These are phyloP conservation scores for Megathymus violae DNA, from an alignment of 1,140 invertebrate genomes.

Conservation along the genomic window DNA sequence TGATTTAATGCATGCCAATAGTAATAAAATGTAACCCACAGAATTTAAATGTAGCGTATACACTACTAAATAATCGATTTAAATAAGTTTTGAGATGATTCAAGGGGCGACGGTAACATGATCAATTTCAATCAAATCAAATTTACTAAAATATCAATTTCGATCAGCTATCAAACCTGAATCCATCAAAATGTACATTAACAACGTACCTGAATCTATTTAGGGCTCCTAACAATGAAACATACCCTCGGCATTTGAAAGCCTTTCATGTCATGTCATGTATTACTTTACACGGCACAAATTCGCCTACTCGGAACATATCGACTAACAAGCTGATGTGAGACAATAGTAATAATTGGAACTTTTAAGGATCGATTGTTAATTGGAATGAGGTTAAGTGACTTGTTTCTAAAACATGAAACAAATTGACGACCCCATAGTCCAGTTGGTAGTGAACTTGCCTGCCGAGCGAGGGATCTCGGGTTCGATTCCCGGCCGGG, in stretches of 20 bases:
- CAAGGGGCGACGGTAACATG: not conserved
- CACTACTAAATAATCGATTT: not conserved
- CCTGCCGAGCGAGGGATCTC: too few relatives aligned
- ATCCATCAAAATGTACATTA: not conserved
- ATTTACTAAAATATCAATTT: conserved; percentile 1
- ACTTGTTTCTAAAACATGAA: conserved; percentile 12
- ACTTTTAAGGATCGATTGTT: conserved; percentile 7
- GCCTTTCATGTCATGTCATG: conserved; percentile 8
- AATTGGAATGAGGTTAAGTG: conserved; percentile 18
- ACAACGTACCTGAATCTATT: not conserved
- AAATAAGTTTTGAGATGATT: not conserved
- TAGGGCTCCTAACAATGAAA: conserved; percentile 13
- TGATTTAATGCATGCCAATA: too few relatives aligned
- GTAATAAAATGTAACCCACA: too few relatives aligned
- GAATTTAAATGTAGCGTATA: too few relatives aligned
- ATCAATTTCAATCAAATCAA: not conserved
- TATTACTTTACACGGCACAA: conserved; percentile 4
- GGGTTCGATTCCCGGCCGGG: too few relatives aligned
- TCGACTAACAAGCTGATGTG: conserved; percentile 7
- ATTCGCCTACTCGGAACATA: conserved; percentile 5
- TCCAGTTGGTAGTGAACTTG: too few relatives aligned
- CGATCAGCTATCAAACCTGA: conserved; percentile 2
- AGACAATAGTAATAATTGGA: conserved; percentile 1
- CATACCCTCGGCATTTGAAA: not conserved
- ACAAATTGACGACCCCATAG: too few relatives aligned